A percentile compares a stretch with the other conserved stretches of the same genome.
Evolutionary conservation across 2,888 invertebrate species (phyloP).

Genomic region (Drepanosiphum platanoidis): DNA sequence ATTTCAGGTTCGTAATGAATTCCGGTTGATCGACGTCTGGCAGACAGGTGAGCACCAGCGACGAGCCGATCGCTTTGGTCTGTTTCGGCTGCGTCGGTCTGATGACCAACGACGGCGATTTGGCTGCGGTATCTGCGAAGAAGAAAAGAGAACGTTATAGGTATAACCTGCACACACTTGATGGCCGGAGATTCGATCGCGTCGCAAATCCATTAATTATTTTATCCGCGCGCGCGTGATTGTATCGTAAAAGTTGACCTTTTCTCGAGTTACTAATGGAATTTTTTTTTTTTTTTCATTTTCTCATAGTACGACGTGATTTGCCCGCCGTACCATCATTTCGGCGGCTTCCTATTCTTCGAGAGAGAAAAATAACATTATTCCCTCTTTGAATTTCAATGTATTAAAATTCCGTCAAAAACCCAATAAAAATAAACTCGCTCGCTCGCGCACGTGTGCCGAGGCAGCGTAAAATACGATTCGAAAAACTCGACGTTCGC

Average conservation of each 20-base stretch:
- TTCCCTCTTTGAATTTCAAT: no score
- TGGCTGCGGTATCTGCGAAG: conserved; percentile 37
- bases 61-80: conserved; percentile 79
- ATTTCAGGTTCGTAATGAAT: conserved; percentile 79
- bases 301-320: background rate
- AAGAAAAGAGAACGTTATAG: background rate
- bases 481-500: background rate
- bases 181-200: background rate
- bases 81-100: conserved; percentile 69
- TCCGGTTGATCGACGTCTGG: conserved; percentile 76
- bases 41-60: conserved; percentile 81
- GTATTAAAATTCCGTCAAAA: background rate
- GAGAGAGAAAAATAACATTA: no score
- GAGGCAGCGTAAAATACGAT: background rate
- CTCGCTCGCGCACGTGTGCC: background rate
- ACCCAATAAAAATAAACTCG: no score
- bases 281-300: conserved; percentile 16
- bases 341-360: no score
- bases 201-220: conserved; percentile 27
- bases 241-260: conserved; percentile 7
- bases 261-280: conserved; percentile 33
- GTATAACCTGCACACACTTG: background rate
- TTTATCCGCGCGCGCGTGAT: background rate
- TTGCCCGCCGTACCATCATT: background rate
- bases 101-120: conserved; percentile 46